These are phyloP conservation scores for Thunnus albacares DNA, from an alignment of 2,797 vertebrate genomes.

Conservation along the genomic window DNA sequence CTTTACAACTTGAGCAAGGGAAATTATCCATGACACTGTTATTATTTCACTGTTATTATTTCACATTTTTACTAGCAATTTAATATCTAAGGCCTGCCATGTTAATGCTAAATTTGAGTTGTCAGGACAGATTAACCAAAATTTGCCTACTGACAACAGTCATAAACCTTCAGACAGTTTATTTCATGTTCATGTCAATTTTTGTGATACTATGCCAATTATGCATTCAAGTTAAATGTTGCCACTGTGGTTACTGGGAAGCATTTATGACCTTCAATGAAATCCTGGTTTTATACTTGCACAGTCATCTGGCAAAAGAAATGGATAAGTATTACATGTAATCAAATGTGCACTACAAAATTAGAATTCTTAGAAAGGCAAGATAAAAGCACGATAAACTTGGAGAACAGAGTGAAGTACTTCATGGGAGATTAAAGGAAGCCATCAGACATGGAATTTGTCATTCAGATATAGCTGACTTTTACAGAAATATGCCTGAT, in stretches of 20 bases:
- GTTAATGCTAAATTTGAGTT: neutral
- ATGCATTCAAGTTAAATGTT: neutral
- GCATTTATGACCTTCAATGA: conserved; percentile 16
- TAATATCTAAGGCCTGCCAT: too few species aligned
- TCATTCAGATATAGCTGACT: neutral
- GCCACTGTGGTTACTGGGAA: neutral
- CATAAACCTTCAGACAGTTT: conserved; percentile 4
- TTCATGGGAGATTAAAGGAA: neutral
- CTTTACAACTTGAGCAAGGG: conserved; percentile 1
- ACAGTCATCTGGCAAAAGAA: conserved; percentile 7
- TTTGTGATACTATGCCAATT: neutral
- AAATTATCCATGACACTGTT: neutral
- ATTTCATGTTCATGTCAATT: neutral
- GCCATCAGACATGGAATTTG: neutral
- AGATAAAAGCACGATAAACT: neutral
- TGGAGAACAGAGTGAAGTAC: neutral
- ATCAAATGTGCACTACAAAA: neutral
- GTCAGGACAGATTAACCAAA: too few species aligned
- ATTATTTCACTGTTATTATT: neutral
- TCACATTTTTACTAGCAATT: too few species aligned
- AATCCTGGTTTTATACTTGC: conserved; percentile 7
- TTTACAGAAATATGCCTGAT: neutral
- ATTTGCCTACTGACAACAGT: neutral
- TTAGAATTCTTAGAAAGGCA: neutral
- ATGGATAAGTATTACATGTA: neutral